A percentile compares a stretch with the other conserved stretches of the same genome.
phyloP scores from a whole-genome alignment of 2,888 invertebrate genomes.

The Andrena camellia region DNA sequence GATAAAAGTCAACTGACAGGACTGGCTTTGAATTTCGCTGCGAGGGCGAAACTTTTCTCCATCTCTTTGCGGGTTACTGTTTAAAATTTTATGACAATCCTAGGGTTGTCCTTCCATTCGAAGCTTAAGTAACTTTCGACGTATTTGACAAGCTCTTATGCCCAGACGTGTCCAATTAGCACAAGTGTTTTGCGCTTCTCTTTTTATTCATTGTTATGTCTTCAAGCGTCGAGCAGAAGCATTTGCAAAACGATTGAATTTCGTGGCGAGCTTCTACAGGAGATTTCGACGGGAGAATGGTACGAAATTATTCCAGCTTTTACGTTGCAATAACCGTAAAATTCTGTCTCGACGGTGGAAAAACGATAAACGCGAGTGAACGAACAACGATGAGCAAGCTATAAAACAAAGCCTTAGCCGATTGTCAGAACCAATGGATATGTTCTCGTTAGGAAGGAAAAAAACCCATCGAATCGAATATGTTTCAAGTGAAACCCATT shows the following conservation, averaged over 20 bases:
- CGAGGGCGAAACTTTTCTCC: background rate
- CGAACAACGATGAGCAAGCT: conserved; percentile 30
- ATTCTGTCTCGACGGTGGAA: conserved; percentile 6
- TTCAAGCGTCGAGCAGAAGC: no score
- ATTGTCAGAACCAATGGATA: conserved; percentile 37
- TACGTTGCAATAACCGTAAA: conserved; percentile 10
- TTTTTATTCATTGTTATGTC: no score
- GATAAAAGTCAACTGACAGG: conserved; percentile 29
- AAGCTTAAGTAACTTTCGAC: background rate
- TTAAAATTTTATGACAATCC: background rate
- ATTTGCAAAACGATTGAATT: no score
- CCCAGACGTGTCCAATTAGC: background rate
- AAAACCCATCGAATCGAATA: conserved; percentile 42
- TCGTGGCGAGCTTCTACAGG: background rate
- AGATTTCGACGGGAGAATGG: background rate
- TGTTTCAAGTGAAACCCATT: conserved; percentile 42
- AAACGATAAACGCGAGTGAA: conserved; percentile 25
- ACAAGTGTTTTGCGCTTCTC: no score
- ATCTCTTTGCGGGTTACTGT: background rate
- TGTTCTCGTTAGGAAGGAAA: background rate
- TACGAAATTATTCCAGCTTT: conserved; percentile 1
- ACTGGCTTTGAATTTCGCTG: conserved; percentile 28
- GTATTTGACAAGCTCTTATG: background rate
- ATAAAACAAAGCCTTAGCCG: conserved; percentile 44
- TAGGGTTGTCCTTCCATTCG: background rate